phyloP scores from a whole-genome alignment of 2,797 vertebrate genomes.

The Loris lydekkerianus region DNA sequence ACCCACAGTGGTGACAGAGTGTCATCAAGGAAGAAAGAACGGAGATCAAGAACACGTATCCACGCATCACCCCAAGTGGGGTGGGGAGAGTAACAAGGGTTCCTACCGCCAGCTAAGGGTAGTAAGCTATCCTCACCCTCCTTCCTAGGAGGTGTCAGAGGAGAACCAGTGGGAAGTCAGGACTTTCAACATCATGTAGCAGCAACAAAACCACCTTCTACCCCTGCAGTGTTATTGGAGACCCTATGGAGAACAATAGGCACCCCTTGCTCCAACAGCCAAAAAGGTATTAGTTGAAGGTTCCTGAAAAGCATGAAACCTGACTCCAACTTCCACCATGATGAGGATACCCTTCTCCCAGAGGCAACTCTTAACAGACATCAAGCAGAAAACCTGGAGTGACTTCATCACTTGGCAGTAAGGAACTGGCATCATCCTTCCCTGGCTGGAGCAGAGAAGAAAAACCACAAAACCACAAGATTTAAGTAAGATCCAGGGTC shows the following conservation, averaged over 20 bases:
- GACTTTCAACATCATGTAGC: neutral
- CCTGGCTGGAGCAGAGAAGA: neutral
- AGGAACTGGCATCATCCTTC: neutral
- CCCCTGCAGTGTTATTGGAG: neutral
- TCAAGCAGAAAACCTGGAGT: neutral
- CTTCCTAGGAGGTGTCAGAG: neutral
- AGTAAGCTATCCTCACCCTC: neutral
- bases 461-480: neutral
- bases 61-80: too few relatives aligned
- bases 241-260: neutral
- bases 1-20: neutral
- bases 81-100: neutral
- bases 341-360: neutral
- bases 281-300: neutral
- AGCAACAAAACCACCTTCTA: neutral
- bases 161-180: neutral
- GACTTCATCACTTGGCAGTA: neutral
- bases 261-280: neutral
- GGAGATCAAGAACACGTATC: neutral
- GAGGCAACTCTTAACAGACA: neutral
- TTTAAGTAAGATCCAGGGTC: neutral
- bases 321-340: neutral
- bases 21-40: neutral
- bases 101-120: neutral
- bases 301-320: neutral